These are phyloP conservation scores for Hemitrygon akajei DNA, from an alignment of 2,797 vertebrate genomes.

Conservation along the genomic window DNA sequence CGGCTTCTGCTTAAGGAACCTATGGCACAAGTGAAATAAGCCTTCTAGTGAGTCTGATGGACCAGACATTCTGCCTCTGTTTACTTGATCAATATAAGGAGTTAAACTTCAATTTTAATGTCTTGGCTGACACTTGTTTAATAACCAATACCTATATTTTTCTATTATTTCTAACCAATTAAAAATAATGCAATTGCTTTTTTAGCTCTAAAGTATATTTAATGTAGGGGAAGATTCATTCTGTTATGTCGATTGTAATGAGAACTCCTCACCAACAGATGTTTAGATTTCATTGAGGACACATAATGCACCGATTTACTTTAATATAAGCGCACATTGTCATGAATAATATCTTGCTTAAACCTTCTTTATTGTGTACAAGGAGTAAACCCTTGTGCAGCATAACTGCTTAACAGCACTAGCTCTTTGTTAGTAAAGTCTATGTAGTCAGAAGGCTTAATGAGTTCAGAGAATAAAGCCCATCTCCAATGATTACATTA, in stretches of 20 bases:
- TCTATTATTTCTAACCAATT: background rate
- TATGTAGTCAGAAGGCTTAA: background rate
- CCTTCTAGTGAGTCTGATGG: background rate
- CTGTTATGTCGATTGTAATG: background rate
- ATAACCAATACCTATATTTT: background rate
- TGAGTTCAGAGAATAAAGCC: background rate
- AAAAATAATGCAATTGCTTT: background rate
- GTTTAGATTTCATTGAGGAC: background rate
- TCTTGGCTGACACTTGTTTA: too few relatives aligned
- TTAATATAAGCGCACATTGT: conserved; percentile 3
- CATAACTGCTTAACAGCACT: background rate
- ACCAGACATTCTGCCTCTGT: background rate
- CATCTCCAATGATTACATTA: conserved; percentile 3
- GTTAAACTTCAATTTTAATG: background rate
- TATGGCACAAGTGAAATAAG: background rate
- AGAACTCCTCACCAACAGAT: background rate
- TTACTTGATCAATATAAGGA: background rate
- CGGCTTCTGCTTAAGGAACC: background rate
- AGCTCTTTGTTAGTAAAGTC: conserved; percentile 7
- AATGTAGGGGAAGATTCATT: background rate
- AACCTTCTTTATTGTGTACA: background rate
- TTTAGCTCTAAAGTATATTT: background rate
- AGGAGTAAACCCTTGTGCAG: background rate
- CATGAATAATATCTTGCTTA: conserved; percentile 9
- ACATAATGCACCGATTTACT: background rate